Base-by-base conservation (phyloP, 2,113 vertebrate species). In the Austrofundulus limnaeus region DNA sequence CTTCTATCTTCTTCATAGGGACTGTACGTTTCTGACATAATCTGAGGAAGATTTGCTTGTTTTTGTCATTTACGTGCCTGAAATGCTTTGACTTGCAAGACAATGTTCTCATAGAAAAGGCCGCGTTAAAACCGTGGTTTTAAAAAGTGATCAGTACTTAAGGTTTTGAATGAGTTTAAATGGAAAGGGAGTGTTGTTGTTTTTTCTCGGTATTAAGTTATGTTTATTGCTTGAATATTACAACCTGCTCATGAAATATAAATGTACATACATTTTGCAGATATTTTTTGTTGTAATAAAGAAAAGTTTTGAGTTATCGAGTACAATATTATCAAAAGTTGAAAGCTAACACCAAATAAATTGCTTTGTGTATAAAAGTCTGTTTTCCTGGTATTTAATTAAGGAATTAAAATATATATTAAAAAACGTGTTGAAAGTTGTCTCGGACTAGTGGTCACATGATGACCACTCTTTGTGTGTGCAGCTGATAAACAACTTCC, bases 291-390 rank as follows among this genome's bases (percentile, higher is more conserved):
- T 45, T 57, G 19, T 17, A 37, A 55, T 21, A 72, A 60, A 28
- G 51, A 70, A 9, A 11, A 46, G 45, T 61, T 73, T 74, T 82
- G 24, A 61, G 70, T 83, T 79, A 34, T 61, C 79, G 51, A 61
- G 24, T 76, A 4, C 49, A 19, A 83, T 70, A 48, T 81, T 78
- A 79, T 56, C 69, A 79, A 74, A 81, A 87, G 78, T 62, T 75
- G 63, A 79, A 81, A 81, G 83, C 85, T 84, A 80, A 86, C 77
- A 85, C 83, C 88, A 91, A 90, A 91, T 89, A 90, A 90, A 90
- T 80, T 39, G 75, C 64, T 80, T 88, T 90, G 70, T 73, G 39
- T 86, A 76, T 62, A 73, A 19, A 38, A 10, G 21, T n/a, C 59
- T 25, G 2, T 50, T 20, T 19, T 13, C 19, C 2, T 38, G 1